phyloP scores from a whole-genome alignment of 2,113 vertebrate species.

The Genyomyrus donnyi region DNA sequence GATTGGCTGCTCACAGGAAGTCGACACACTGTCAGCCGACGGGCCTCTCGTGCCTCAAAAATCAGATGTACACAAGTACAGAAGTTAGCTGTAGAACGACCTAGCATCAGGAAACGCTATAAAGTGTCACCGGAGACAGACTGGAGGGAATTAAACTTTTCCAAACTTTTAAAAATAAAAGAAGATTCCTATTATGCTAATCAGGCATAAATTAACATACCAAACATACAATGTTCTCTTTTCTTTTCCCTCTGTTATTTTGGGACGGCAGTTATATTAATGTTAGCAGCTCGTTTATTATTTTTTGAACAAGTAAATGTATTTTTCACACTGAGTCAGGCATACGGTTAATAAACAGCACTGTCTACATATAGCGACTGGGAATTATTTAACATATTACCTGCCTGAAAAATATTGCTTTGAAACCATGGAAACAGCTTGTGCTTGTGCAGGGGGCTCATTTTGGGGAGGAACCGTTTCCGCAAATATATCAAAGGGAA shows the following conservation, averaged over 20 bases:
- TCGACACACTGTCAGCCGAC: neutral
- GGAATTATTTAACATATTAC: neutral
- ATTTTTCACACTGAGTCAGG: neutral
- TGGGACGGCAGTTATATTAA: neutral
- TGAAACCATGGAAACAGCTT: neutral
- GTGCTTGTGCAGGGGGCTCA: neutral
- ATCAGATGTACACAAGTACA: neutral
- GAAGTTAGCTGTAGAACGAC: neutral
- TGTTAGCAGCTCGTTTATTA: neutral
- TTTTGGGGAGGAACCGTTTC: neutral
- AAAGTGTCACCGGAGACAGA: neutral
- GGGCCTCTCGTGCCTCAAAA: neutral
- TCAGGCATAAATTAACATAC: neutral
- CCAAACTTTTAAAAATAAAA: neutral
- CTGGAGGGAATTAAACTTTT: neutral
- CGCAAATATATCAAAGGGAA: neutral
- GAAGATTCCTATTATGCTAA: neutral
- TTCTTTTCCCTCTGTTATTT: neutral
- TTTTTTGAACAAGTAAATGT: neutral
- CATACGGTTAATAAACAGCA: neutral
- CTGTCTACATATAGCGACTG: neutral
- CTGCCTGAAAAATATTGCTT: neutral
- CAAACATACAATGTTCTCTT: neutral
- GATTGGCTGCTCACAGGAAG: neutral
- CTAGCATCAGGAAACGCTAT: neutral